These are phyloP conservation scores for Atherinosoma microstoma DNA, from an alignment of 2,797 vertebrate genomes.

Conservation along the genomic window DNA sequence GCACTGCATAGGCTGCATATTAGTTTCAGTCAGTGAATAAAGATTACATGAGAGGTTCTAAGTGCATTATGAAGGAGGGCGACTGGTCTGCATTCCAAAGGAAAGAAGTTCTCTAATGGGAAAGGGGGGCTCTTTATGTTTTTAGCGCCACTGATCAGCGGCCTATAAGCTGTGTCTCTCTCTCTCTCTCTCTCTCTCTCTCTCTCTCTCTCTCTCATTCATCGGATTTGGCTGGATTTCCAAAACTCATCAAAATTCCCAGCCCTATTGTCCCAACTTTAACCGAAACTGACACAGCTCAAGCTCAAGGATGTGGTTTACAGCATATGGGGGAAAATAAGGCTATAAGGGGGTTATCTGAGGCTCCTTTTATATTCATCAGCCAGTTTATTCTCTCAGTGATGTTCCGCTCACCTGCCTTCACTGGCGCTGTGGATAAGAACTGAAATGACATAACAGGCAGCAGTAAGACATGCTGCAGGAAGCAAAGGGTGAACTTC, in stretches of 20 bases:
- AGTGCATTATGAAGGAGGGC: conserved; percentile 1
- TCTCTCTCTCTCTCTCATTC: neutral
- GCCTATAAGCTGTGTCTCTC: neutral
- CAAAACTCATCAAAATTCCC: neutral
- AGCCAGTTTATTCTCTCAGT: conserved; percentile 13
- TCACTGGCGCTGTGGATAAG: conserved; percentile 17
- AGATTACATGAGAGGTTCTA: neutral
- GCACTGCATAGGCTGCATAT: conserved; percentile 9
- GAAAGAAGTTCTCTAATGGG: conserved; percentile 17
- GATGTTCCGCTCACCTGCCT: neutral
- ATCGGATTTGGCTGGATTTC: neutral
- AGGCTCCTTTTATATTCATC: conserved; percentile 33
- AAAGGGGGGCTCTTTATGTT: neutral
- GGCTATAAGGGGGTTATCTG: conserved; percentile 19
- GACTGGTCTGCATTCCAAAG: neutral
- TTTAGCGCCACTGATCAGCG: conserved; percentile 1
- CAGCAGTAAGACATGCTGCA: conserved; percentile 43
- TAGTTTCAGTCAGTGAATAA: neutral
- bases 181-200: too few species aligned
- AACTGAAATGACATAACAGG: conserved; percentile 20
- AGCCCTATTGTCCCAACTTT: conserved; percentile 3
- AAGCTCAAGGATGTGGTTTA: neutral
- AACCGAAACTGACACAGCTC: conserved; percentile 11
- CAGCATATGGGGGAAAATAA: neutral
- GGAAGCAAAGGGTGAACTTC: conserved; percentile 46